These are phyloP conservation scores for Formicarius rufipectus DNA, from an alignment of 2,113 vertebrate genomes.

Conservation along the genomic window DNA sequence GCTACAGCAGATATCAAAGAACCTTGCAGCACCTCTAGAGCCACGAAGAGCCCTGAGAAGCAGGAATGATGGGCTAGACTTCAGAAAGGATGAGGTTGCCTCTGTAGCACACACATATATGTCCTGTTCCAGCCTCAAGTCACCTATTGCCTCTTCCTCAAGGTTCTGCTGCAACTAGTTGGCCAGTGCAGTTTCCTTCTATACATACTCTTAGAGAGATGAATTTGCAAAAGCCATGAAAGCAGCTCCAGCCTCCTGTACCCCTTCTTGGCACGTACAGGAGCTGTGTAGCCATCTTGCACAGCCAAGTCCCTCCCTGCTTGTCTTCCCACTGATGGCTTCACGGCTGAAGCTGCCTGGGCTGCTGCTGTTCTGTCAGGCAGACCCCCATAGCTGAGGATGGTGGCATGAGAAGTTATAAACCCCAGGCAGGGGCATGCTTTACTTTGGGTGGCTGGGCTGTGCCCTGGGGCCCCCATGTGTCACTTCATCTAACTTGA, in stretches of 20 bases:
- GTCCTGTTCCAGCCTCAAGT: not conserved
- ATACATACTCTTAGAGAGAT: not conserved
- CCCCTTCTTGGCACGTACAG: not conserved
- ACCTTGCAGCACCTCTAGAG: not conserved
- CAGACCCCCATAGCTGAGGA: not conserved
- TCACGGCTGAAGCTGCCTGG: not conserved
- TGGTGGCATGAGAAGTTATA: not conserved
- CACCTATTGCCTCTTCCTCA: not conserved
- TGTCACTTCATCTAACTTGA: not conserved
- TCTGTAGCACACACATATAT: accelerated
- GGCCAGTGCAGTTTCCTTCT: not conserved
- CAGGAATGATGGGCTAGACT: not conserved
- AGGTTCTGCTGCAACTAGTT: not conserved
- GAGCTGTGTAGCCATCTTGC: not conserved
- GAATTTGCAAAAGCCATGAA: not conserved
- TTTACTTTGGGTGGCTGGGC: not conserved
- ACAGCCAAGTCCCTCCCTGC: not conserved
- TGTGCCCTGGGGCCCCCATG: too few relatives aligned
- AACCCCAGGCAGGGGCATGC: accelerated
- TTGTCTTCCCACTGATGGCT: not conserved
- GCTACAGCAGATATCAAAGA: not conserved
- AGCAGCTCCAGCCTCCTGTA: accelerated
- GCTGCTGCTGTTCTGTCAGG: not conserved
- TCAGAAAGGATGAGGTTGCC: not conserved
- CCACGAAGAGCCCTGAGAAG: not conserved